Percentiles rank a stretch among this genome's conserved stretches.
Conservation (phyloP, 2,888 invertebrate species). For the Cephus runcator region DNA sequence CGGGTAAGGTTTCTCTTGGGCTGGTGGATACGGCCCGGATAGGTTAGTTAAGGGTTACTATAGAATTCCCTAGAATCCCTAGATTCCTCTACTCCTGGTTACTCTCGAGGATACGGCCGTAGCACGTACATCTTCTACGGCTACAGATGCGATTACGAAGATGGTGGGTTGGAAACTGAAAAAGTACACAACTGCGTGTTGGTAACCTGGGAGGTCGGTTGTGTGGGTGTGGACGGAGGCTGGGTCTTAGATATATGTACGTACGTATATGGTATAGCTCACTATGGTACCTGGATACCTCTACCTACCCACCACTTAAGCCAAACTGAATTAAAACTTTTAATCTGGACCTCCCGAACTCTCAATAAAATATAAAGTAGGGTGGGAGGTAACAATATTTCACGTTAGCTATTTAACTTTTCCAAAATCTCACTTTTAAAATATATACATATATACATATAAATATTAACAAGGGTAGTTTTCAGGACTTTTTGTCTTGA, state of each 20-base stretch:
- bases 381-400: slow-evolving; percentile 25
- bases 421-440: slow-evolving; percentile 1
- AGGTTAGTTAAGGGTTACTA: slow-evolving; percentile 1
- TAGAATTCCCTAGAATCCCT: background rate
- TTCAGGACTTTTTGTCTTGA: no score
- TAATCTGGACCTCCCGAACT: slow-evolving; percentile 16
- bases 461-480: no score
- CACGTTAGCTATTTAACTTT: slow-evolving; percentile 21
- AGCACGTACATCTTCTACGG: slow-evolving; percentile 41
- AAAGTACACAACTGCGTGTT: slow-evolving; percentile 29
- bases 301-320: slow-evolving; percentile 23
- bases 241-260: background rate
- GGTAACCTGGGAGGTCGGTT: background rate
- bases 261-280: background rate
- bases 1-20: background rate
- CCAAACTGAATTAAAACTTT: slow-evolving; percentile 35
- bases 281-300: slow-evolving; percentile 14
- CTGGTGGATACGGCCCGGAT: background rate
- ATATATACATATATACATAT: background rate
- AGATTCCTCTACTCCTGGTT: background rate
- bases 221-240: background rate
- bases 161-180: slow-evolving; percentile 36
- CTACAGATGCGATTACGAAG: slow-evolving; percentile 38
- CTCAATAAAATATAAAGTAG: slow-evolving; percentile 15
- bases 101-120: slow-evolving; percentile 7